Conservation (phyloP, 1,140 invertebrate species). For the Bombus huntii region DNA sequence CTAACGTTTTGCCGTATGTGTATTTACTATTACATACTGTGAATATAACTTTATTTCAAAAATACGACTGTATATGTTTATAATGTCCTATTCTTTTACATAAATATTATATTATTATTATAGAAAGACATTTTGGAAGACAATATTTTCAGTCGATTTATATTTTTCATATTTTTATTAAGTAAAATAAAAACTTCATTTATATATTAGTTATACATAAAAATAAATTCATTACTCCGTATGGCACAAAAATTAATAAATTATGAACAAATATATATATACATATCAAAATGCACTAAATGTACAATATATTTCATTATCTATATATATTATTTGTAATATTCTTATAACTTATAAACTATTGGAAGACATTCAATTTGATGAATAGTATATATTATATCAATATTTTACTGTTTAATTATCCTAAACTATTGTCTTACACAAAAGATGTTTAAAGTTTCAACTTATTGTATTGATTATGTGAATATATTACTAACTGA, state of each 20-base stretch:
- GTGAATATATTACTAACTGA: slow-evolving; percentile 42
- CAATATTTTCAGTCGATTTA: background rate
- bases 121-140: slow-evolving; percentile 37
- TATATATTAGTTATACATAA: background rate
- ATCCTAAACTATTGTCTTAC: slow-evolving; percentile 5
- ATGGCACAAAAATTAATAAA: slow-evolving; percentile 5
- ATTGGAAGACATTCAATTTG: slow-evolving; percentile 28
- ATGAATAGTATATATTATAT: slow-evolving; percentile 20
- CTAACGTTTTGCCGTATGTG: slow-evolving; percentile 72
- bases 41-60: slow-evolving; percentile 77
- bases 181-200: slow-evolving; percentile 12
- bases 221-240: background rate
- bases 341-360: slow-evolving; percentile 19
- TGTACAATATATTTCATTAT: background rate
- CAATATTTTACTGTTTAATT: background rate
- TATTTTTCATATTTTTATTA: slow-evolving; percentile 1
- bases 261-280: slow-evolving; percentile 12
- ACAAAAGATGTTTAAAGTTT: slow-evolving; percentile 9
- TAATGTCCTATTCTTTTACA: slow-evolving; percentile 53
- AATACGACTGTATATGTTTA: slow-evolving; percentile 59
- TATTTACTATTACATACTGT: slow-evolving; percentile 76
- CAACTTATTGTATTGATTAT: background rate
- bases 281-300: background rate
- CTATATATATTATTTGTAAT: background rate
- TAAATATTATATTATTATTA: slow-evolving; percentile 4